A percentile compares a stretch with the other conserved stretches of the same genome.
Conservation (phyloP, 2,888 invertebrate species). For the Smittia sp. region DNA sequence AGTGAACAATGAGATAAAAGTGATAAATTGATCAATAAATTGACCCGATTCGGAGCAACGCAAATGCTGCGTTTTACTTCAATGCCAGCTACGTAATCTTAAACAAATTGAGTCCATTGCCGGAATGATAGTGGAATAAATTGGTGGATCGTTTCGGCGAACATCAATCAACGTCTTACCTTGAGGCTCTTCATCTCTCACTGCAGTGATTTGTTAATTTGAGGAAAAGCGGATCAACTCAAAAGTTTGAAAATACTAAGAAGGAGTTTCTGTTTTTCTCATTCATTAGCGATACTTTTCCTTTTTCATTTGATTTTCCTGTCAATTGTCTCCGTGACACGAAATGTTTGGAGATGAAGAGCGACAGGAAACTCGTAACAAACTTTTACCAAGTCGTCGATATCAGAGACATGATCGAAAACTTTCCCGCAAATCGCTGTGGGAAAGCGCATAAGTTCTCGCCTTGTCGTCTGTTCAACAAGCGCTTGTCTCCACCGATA, state of each 20-base stretch:
- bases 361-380: not conserved
- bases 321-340: not conserved
- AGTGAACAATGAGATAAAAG: not conserved
- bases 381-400: not conserved
- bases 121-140: not conserved
- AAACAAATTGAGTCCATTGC: not conserved
- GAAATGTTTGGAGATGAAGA: not conserved
- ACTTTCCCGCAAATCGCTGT: not conserved
- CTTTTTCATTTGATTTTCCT: not conserved
- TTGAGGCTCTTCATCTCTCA: no score
- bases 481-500: no score
- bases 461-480: no score
- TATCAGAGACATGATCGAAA: not conserved
- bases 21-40: constrained; percentile 4
- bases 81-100: not conserved
- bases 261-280: no score
- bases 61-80: not conserved
- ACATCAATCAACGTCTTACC: no score
- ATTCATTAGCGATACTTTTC: no score
- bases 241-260: no score
- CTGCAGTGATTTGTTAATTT: no score
- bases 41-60: not conserved
- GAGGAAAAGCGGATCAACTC: no score
- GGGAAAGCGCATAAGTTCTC: not conserved
- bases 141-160: not conserved